Conservation (phyloP, 2,113 vertebrate species). For the Gadus macrocephalus region DNA sequence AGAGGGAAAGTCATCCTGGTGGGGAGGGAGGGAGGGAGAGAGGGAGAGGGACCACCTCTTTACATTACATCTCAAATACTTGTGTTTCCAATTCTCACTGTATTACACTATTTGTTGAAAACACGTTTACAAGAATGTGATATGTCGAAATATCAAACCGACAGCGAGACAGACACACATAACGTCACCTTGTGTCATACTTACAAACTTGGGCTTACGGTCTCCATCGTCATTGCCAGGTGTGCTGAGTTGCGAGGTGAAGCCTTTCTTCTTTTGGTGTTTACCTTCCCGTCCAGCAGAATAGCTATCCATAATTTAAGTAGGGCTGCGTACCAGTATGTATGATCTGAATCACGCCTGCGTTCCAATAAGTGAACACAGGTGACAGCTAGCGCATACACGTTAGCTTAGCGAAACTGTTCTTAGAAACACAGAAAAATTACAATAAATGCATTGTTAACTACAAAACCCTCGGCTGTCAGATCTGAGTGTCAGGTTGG, state of each 20-base stretch:
- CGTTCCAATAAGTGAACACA: background rate
- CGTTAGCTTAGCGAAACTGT: background rate
- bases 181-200: conserved; percentile 33
- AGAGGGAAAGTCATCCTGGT: no score
- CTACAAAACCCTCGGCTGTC: background rate
- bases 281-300: conserved; percentile 58
- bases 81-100: background rate
- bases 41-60: no score
- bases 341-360: background rate
- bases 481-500: background rate
- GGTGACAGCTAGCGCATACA: background rate
- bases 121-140: background rate
- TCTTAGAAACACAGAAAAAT: background rate
- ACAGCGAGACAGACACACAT: no score
- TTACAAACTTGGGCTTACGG: conserved; percentile 75
- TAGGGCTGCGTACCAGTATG: background rate
- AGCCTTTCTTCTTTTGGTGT: conserved; percentile 64
- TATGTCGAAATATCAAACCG: no score
- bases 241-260: conserved; percentile 16
- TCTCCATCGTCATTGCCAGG: conserved; percentile 64
- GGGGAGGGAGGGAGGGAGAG: no score
- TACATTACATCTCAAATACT: no score
- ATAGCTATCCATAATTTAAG: background rate
- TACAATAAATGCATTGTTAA: background rate
- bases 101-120: background rate